phyloP scores from a whole-genome alignment of 1,140 invertebrate genomes.

The Pseudachorutes palmiensis region DNA sequence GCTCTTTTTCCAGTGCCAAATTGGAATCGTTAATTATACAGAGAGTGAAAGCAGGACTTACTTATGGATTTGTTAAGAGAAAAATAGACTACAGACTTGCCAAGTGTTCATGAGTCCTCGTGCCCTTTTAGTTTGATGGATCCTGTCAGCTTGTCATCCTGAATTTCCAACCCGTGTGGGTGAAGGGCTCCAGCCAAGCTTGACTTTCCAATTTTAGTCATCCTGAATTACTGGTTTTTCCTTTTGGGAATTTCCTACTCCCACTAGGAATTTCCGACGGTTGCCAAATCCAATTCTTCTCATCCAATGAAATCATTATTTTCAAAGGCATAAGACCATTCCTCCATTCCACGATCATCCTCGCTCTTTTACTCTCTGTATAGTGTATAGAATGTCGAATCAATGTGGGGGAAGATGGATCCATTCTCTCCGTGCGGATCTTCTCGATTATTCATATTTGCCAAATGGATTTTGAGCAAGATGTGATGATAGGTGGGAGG shows the following conservation, averaged over 20 bases:
- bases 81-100: too few species aligned
- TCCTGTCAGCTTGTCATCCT: slow-evolving; percentile 26
- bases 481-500: not conserved
- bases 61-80: too few species aligned
- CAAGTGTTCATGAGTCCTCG: not conserved
- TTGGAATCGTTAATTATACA: too few species aligned
- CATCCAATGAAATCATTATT: slow-evolving; percentile 1
- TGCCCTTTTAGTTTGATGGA: slow-evolving; percentile 22
- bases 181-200: not conserved
- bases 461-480: not conserved
- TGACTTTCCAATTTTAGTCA: slow-evolving; percentile 13
- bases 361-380: too few species aligned
- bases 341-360: too few species aligned
- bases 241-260: not conserved
- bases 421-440: not conserved
- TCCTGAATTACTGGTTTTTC: slow-evolving; percentile 4
- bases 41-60: too few species aligned
- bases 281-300: slow-evolving; percentile 2
- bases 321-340: not conserved
- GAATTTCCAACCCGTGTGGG: slow-evolving; percentile 18
- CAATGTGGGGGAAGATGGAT: not conserved
- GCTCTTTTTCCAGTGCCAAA: too few species aligned
- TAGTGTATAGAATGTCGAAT: not conserved
- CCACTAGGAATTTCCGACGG: not conserved
- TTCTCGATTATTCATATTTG: slow-evolving; percentile 7